Base-by-base conservation (phyloP, 2,797 vertebrate species). In the Anguilla megastoma region DNA sequence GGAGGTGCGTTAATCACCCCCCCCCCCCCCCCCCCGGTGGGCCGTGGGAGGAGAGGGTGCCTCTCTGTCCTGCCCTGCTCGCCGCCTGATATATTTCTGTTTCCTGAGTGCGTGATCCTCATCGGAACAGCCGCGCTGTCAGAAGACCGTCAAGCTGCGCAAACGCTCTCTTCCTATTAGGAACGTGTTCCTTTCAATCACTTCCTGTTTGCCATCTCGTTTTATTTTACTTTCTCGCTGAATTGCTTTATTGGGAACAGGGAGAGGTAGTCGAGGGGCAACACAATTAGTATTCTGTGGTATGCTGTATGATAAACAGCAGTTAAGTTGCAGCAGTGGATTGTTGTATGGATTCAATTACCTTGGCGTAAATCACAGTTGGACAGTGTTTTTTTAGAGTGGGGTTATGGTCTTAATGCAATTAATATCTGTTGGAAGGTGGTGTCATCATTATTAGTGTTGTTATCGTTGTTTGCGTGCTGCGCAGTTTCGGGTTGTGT, bases 41-140 rank as follows among this genome's bases (percentile, higher is more conserved):
- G 90, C 79, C 84, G 80, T 85, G 86, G 90, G 74, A 89, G 86
- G 86, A 89, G 80, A 12, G 33, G 36, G 86, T 87, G 45, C 54
- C 41, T 74, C 80, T 79, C 87, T 86, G 89, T 92, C 91, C 87
- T 89, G 80, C 89, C 30, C 88, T 16, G 14, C 54, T 89, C 87
- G 87, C 89, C 48, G 71, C 21, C 36, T 85, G 69, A 66, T 36
- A 27, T 91, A 71, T 89, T 88, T 86, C 45, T 41, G 36, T 16
- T 33, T 84, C 88, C 85, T 82, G 63, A 14, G 6, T 41, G 9
- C 45, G 27, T 30, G 54, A 2, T 21, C 14, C 45, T 76, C 84
- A 58, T 36, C 16, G 41, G 56, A 66, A 14, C 79, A 41, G n/a
- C 2, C 71, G 3, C 30, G 33, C 54, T 63, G 7, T n/a, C 66